A percentile compares a stretch with the other conserved stretches of the same genome.
Conservation (phyloP, 1,140 invertebrate genomes). For the Drosophila asahinai region DNA sequence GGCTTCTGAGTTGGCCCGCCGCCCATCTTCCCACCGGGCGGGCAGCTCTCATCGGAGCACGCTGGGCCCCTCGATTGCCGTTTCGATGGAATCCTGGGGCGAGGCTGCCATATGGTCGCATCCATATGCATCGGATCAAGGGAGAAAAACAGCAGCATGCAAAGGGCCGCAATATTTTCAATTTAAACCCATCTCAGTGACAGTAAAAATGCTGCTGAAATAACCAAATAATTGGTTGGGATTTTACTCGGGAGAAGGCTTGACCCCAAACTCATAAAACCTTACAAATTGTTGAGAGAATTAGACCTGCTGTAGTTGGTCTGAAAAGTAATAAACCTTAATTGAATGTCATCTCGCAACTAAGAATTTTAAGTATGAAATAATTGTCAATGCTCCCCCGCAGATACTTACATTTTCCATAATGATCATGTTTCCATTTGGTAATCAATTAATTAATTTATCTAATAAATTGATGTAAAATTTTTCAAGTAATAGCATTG, state of each 20-base stretch:
- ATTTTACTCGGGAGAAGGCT: too few species aligned
- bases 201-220: background rate
- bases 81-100: slow-evolving; percentile 17
- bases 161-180: background rate
- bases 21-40: slow-evolving; percentile 20
- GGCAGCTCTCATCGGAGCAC: slow-evolving; percentile 10
- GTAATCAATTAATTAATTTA: background rate
- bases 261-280: background rate
- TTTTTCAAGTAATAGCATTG: slow-evolving; percentile 8
- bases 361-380: background rate
- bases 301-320: background rate
- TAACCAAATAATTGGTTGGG: background rate
- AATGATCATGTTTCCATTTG: background rate
- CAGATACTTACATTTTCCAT: background rate
- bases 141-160: background rate
- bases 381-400: background rate
- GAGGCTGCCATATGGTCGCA: slow-evolving; percentile 24
- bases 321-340: background rate
- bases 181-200: background rate
- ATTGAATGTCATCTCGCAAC: too few species aligned
- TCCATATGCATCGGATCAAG: slow-evolving; percentile 7
- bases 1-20: slow-evolving; percentile 33
- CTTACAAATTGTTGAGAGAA: background rate
- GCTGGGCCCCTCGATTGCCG: slow-evolving; percentile 24
- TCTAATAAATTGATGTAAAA: background rate